Conservation (phyloP, 2,888 invertebrate species). For the Subacronicta megacephala region DNA sequence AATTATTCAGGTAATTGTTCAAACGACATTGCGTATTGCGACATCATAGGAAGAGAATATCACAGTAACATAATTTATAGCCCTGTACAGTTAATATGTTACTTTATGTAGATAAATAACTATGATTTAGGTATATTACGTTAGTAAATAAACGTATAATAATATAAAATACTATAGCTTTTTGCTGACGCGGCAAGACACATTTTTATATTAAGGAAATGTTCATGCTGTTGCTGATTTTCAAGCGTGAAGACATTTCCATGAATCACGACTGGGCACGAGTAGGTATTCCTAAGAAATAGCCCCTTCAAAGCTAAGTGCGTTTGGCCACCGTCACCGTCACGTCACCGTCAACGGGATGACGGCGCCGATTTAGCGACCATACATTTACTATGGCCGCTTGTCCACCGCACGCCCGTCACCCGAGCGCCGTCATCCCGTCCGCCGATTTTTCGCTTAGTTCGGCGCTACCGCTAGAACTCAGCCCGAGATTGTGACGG, state of each 20-base stretch:
- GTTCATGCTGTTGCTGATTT: conserved; percentile 5
- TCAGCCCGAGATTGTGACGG: no score
- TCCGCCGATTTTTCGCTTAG: no score
- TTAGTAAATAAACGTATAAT: conserved; percentile 21
- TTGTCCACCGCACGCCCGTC: no score
- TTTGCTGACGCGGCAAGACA: conserved; percentile 33
- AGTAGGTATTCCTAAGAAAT: background rate
- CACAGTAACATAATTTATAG: conserved; percentile 76
- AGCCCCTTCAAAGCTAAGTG: no score
- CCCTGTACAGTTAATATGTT: conserved; percentile 44
- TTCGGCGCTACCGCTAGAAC: no score
- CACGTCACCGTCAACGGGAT: no score
- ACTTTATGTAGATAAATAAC: conserved; percentile 20
- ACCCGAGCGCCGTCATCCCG: no score
- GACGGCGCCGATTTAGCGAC: no score
- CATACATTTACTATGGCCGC: no score
- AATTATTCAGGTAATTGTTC: conserved; percentile 71
- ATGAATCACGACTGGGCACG: no score
- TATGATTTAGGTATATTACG: conserved; percentile 8
- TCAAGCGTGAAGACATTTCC: background rate
- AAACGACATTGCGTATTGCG: conserved; percentile 67
- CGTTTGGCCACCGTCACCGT: no score
- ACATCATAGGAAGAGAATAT: conserved; percentile 80
- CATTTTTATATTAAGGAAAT: conserved; percentile 17
- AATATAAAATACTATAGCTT: conserved; percentile 19